Evolutionary conservation across 2,888 invertebrate genomes (phyloP), one percentile per base, ranked within the genome.

Genomic region (Tenthredo distinguenda): DNA sequence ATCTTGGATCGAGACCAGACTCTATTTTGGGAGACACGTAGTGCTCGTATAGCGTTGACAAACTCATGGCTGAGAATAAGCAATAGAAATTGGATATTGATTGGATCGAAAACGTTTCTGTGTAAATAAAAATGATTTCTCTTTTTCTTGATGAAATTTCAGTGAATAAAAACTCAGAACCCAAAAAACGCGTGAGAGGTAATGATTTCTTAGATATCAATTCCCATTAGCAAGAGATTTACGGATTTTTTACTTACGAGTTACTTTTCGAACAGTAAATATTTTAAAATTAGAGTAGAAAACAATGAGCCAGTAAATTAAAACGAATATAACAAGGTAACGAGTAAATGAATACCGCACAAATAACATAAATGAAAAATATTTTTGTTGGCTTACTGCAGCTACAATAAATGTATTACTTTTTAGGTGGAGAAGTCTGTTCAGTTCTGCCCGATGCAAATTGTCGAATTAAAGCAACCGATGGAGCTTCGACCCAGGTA

Each of bases 41-140:
- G 86, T 93, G 91, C 84, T 92, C 91, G 85, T 93, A 93, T 43
- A 92, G 88, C 1, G 92, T 91, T 12, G 90, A 91, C 0, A 89
- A 86, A 18, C 50, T n/a, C 85, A 85, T 85, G 5, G 26, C 83
- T 83, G 26, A 15, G 34, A 47, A 31, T 47, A 26, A 62, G 21
- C 15, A 58, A 5, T 47, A 43, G 47, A 21, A 76, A 50, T 76
- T 21, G 12, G 15, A 2, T 68, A 21, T 58, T 9, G 68, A 12
- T 31, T 34, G 4, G 40, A 40, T 71, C 12, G 62, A 26, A 62
- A 3, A 21, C 2, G 21, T 21, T 26, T 62, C 62, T 62, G 62
- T 62, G 21, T 58, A 0, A 26, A 26, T 26, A 62, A 55, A 55
- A 18, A 55, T 50, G 26, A 26, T 26, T 26, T 26, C 26, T 26